Base-by-base conservation (phyloP, 2,113 vertebrate genomes). In the Talpa occidentalis region DNA sequence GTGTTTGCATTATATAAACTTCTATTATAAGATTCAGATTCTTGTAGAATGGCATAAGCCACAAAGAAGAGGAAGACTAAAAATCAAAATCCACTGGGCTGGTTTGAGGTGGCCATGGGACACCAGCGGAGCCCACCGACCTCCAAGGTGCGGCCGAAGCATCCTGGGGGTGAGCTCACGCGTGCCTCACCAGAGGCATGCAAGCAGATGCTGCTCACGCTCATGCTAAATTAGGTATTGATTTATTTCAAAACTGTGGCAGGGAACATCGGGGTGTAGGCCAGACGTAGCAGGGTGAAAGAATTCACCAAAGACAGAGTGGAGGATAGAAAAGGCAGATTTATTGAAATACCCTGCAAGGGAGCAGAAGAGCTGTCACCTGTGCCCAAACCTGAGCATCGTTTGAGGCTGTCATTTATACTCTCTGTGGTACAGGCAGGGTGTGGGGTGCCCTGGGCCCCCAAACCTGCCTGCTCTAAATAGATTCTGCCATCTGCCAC, bases 21-120 rank as follows among this genome's bases (percentile, higher is more conserved):
- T 95, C 52, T 67, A 76, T 89, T 81, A 90, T 21, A 82, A 86
- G 93, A 52, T 62, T 95, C 84, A 84, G 91, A 97, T 89, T 86
- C 78, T 89, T 91, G 40, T 28, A 74, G 69, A 49, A 91, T 93
- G 49, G n/a, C 79, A 80, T 95, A 91, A 94, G 66, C 79, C 76
- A 60, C 66, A 93, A 81, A 81, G 54, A 88, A 81, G 16, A 12
- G 59, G 12, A 79, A n/a, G 40, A 80, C 35, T 72, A 64, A 86
- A 93, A 95, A 56, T 66, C 64, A 82, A 95, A 96, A 87, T 47
- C 82, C 83, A 6, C 59, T 87, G 94, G 72, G 42, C 54, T 42
- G 56, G 14, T 77, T 44, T 66, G 64, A 78, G 64, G 49, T 82
- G 74, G 86, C 28, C 35, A 70, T 10, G 44, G 86, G 91, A 79